Evolutionary conservation across 2,888 invertebrate genomes (phyloP).

Genomic region (Eristalis intricaria): DNA sequence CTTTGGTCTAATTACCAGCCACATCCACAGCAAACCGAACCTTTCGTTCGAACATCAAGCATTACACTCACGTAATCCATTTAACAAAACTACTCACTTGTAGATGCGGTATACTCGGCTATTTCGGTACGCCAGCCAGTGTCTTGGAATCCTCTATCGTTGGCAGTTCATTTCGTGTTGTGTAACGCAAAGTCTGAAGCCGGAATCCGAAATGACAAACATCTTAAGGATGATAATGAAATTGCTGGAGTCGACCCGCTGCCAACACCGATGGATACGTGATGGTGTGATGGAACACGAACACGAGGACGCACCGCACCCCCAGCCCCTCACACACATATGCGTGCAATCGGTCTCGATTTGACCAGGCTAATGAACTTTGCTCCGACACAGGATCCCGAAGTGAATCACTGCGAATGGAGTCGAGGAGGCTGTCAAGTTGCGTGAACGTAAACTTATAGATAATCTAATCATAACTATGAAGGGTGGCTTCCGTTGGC

Average conservation of each 20-base stretch:
- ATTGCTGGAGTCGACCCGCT: conserved; percentile 25
- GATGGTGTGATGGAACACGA: conserved; percentile 17
- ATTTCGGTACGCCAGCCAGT: background rate
- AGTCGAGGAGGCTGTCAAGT: conserved; percentile 34
- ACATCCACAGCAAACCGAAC: conserved; percentile 50
- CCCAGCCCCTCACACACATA: background rate
- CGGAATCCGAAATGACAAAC: conserved; percentile 53
- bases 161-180: background rate
- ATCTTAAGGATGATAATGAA: conserved; percentile 63
- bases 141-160: conserved; percentile 4
- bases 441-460: conserved; percentile 56
- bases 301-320: background rate
- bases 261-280: conserved; percentile 9
- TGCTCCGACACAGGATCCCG: conserved; percentile 25
- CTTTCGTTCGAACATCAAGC: conserved; percentile 47
- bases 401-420: conserved; percentile 46
- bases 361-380: conserved; percentile 36
- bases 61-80: conserved; percentile 70
- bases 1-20: conserved; percentile 64
- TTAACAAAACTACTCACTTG: conserved; percentile 67
- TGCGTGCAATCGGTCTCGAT: background rate
- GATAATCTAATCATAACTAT: conserved; percentile 60
- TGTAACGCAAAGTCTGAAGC: conserved; percentile 23
- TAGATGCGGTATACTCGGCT: conserved; percentile 26
- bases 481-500: conserved; percentile 33